These are phyloP conservation scores for Antrozous pallidus DNA, from an alignment of 2,797 vertebrate genomes.

Conservation along the genomic window DNA sequence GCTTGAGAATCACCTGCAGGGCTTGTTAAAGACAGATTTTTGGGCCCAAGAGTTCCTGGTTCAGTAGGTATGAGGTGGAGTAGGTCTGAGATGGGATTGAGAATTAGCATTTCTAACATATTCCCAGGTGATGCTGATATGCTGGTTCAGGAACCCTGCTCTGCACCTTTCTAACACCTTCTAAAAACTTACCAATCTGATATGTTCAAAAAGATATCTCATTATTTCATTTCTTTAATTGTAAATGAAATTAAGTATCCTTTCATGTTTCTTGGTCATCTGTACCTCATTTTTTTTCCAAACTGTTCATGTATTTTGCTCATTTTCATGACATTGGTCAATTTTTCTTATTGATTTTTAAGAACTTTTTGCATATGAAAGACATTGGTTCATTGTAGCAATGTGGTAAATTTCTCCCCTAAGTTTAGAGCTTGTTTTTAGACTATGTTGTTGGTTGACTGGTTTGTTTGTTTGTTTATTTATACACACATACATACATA, in stretches of 20 bases:
- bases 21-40: neutral
- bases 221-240: neutral
- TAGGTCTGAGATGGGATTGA: neutral
- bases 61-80: neutral
- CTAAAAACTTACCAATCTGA: neutral
- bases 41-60: neutral
- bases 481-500: neutral
- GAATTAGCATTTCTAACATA: neutral
- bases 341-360: constrained; percentile 22
- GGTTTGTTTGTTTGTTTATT: neutral
- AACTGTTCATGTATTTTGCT: neutral
- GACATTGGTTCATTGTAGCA: neutral
- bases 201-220: neutral
- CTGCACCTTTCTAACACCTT: neutral
- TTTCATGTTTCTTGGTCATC: neutral
- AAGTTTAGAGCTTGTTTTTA: neutral
- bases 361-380: constrained; percentile 22
- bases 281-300: neutral
- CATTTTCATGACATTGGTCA: neutral
- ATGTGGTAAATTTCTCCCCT: neutral
- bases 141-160: neutral
- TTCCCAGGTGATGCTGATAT: neutral
- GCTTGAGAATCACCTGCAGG: neutral
- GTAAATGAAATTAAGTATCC: neutral
- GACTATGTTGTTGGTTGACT: neutral